Base-by-base conservation (phyloP, 2,888 invertebrate species). In the Yponomeuta malinellus region DNA sequence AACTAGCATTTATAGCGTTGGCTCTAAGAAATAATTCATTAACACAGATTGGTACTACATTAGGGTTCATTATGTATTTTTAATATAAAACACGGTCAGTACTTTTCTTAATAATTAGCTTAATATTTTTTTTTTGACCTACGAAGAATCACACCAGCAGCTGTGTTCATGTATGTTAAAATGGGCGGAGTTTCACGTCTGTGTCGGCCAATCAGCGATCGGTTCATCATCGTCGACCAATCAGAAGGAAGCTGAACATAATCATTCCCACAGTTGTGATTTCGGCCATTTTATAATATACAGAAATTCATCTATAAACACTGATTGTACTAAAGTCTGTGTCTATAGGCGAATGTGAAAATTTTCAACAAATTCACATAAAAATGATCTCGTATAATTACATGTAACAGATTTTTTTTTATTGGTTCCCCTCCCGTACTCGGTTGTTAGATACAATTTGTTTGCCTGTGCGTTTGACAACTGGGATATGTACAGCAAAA, bases 331-430 rank as follows among this genome's bases (percentile, higher is more conserved):
- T 43, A 43, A 15, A 48, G 37, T n/a, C 52, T 1, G 48, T 10
- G 31, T 68, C 48, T 52, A 29, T 52, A 23, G 10, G 68, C 59
- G 52, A 37, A 67, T 23, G n/a, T 48, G 29, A 73, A 75, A 75
- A 73, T 74, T 76, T 75, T 69, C 43, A 74, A 72, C 70, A 81
- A 80, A 78, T 81, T 82, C 81, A 85, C 83, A 79, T 81, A 83
- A 82, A 83, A 86, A 89, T 91, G 90, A 91, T 91, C 90, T 91
- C 89, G 88, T 89, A 85, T 85, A 85, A 59, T 15, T 12, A 15
- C 1, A 12, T 83, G 83, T 74, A 69, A 69, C 69, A 69, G 69
- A 69, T 77, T 75, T 75, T 75, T 76, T 75, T 73, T 75, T 75
- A n/a, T 66, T 65, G 48, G 52, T 69, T 69, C 69, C 63, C 59